Conservation (phyloP, 2,113 vertebrate species). For the Scophthalmus maximus region DNA sequence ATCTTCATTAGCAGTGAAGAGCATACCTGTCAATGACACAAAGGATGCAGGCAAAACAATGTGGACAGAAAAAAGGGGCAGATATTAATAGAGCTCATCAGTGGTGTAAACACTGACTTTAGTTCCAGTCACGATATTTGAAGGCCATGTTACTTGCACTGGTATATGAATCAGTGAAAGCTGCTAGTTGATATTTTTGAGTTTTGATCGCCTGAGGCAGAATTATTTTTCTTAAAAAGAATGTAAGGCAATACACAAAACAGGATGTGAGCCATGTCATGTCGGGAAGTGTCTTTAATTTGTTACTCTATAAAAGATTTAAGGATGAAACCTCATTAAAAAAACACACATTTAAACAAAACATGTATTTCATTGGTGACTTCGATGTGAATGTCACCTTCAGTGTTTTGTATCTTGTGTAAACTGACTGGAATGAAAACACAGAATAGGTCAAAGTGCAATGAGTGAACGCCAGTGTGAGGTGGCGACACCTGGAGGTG, state of each 20-base stretch:
- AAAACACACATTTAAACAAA: too few relatives aligned
- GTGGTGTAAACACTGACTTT: background rate
- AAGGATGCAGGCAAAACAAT: background rate
- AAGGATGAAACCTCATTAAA: background rate
- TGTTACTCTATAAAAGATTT: background rate
- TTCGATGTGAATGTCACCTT: background rate
- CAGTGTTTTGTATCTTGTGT: background rate
- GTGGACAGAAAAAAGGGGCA: background rate
- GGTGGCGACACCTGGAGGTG: slow-evolving; percentile 52
- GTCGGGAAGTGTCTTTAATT: background rate
- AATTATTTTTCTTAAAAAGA: too few relatives aligned
- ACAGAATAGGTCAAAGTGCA: background rate
- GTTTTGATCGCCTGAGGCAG: too few relatives aligned
- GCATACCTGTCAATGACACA: slow-evolving; percentile 87
- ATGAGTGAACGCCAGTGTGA: background rate
- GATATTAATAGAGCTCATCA: slow-evolving; percentile 13
- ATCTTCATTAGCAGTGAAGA: slow-evolving; percentile 96
- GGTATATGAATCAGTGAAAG: too few relatives aligned
- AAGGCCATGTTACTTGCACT: too few relatives aligned
- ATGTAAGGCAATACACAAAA: background rate
- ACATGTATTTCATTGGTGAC: background rate
- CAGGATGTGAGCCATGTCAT: background rate
- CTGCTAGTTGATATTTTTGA: too few relatives aligned
- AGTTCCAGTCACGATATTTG: too few relatives aligned
- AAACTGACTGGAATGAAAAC: background rate